Percentiles rank a stretch among this genome's conserved stretches.
These are phyloP conservation scores for Pygoscelis antarcticus DNA, from an alignment of 2,113 vertebrate species.

Conservation along the genomic window DNA sequence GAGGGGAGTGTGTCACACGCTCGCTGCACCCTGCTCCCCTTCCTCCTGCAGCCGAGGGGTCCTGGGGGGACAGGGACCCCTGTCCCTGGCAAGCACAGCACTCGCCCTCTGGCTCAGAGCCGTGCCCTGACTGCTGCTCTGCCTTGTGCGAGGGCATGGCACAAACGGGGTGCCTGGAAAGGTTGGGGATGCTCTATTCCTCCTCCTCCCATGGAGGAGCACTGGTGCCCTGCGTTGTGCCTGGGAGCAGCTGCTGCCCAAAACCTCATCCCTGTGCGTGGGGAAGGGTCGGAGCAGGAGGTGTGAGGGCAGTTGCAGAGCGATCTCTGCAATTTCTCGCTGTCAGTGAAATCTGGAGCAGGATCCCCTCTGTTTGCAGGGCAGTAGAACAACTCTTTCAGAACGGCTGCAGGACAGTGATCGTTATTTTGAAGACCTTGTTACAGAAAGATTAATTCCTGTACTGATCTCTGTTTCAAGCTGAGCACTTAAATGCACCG, in stretches of 20 bases:
- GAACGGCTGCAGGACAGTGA: background rate
- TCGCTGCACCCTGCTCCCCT: background rate
- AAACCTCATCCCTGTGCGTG: rapidly evolving
- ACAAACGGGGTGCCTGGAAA: rapidly evolving
- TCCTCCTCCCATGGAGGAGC: background rate
- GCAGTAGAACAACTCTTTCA: background rate
- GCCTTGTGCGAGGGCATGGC: rapidly evolving
- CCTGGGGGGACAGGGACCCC: no score
- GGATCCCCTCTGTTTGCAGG: background rate
- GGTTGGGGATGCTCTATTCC: background rate
- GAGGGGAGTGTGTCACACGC: rapidly evolving
- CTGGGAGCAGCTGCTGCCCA: background rate
- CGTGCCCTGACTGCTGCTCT: background rate
- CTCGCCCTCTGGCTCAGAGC: background rate
- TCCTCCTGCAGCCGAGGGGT: background rate
- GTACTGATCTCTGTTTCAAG: background rate
- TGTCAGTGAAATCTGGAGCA: background rate
- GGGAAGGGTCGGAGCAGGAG: background rate
- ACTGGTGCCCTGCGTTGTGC: rapidly evolving
- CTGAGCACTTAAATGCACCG: background rate
- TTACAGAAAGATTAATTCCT: background rate
- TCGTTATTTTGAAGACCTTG: background rate
- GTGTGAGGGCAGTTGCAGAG: rapidly evolving
- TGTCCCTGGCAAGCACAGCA: rapidly evolving
- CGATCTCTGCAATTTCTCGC: rapidly evolving